A percentile compares a stretch with the other conserved stretches of the same genome.
Evolutionary conservation across 2,113 vertebrate species (phyloP).

Genomic region (Pteronura brasiliensis): DNA sequence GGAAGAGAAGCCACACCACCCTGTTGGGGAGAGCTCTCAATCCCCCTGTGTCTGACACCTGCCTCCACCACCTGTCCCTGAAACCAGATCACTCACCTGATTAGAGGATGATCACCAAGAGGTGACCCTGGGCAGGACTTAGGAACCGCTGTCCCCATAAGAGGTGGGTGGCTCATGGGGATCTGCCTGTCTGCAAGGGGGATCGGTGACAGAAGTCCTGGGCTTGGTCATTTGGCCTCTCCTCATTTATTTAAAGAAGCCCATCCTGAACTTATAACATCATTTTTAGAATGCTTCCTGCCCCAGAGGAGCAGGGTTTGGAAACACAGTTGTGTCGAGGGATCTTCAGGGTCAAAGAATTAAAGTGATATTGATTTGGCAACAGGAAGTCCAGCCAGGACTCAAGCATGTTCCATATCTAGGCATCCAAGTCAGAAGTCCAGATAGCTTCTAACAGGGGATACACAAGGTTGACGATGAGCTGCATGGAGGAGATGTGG

Average conservation of each 20-base stretch:
- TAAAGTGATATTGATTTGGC: not conserved
- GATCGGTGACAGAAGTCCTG: not conserved
- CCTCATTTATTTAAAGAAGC: not conserved
- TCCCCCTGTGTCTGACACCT: not conserved
- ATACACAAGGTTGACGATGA: too few relatives aligned
- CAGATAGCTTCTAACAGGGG: not conserved
- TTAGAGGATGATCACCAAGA: not conserved
- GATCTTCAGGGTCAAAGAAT: not conserved
- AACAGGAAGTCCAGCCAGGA: not conserved
- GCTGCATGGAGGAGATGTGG: not conserved
- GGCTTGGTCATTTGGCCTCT: not conserved
- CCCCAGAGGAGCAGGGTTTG: not conserved
- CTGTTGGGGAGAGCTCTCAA: fast-evolving
- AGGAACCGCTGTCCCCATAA: not conserved
- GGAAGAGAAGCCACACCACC: not conserved
- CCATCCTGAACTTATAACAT: not conserved
- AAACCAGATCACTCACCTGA: not conserved
- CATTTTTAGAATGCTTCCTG: not conserved
- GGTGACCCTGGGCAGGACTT: not conserved
- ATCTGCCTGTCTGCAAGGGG: not conserved
- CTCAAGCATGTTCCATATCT: not conserved
- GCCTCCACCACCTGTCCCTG: not conserved
- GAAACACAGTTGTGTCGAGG: not conserved
- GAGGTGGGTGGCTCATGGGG: not conserved
- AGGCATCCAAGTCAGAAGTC: not conserved